Conservation (phyloP, 2,888 invertebrate genomes). For the Lymantria dispar region DNA sequence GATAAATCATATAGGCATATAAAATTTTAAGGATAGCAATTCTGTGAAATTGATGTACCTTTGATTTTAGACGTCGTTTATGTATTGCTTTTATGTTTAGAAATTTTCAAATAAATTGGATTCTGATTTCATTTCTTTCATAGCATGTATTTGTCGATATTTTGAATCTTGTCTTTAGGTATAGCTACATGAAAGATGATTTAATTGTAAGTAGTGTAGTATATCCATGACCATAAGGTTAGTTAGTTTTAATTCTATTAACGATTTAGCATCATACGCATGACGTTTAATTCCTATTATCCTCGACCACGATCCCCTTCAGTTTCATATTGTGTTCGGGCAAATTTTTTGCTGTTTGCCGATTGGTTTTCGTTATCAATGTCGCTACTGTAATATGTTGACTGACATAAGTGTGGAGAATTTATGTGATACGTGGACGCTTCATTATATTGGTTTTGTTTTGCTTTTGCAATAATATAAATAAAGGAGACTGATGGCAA, state of each 20-base stretch:
- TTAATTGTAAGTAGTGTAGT: conserved; percentile 33
- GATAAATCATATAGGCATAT: neutral
- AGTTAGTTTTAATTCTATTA: conserved; percentile 28
- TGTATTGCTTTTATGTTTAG: conserved; percentile 19
- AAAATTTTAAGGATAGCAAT: neutral
- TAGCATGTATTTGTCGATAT: conserved; percentile 38
- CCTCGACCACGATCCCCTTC: conserved; percentile 22
- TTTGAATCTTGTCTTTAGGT: conserved; percentile 23
- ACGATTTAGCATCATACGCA: conserved; percentile 43
- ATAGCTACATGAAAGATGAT: conserved; percentile 9
- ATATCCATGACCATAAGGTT: conserved; percentile 24
- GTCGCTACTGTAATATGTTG: conserved; percentile 47
- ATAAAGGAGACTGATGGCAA: conserved; percentile 63
- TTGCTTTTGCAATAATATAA: conserved; percentile 73
- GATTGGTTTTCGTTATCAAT: conserved; percentile 52
- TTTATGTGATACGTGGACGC: conserved; percentile 50
- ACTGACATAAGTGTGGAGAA: conserved; percentile 37
- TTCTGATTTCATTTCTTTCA: conserved; percentile 11
- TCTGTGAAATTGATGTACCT: neutral
- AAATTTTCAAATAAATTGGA: conserved; percentile 3
- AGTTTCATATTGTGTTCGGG: conserved; percentile 48
- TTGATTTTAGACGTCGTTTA: neutral
- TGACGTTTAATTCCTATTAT: conserved; percentile 27
- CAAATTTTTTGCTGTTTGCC: conserved; percentile 58
- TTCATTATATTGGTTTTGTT: conserved; percentile 66